Base-by-base conservation (phyloP, 2,888 invertebrate species). In the Brenthis hecate region DNA sequence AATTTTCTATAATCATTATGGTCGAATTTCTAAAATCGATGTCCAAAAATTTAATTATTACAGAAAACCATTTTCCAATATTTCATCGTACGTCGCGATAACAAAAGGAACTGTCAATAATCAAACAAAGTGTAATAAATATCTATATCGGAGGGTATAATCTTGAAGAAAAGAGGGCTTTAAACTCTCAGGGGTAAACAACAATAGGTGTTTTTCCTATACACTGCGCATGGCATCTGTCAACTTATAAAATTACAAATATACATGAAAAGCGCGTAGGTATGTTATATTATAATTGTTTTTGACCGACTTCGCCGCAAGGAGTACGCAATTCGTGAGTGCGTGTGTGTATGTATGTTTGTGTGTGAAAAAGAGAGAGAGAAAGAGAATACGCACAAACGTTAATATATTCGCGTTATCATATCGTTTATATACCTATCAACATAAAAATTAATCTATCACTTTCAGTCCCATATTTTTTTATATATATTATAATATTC, bases 171-270 rank as follows among this genome's bases (percentile, higher is more conserved):
- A 19, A 76, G 76, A 77, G 80, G 79, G 77, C 77, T 80, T 83
- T 82, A 81, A 81, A 82, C 77, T 81, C 81, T 80, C 77, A 66
- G 78, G 82, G 81, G 79, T 71, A 69, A 74, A 74, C 73, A 75
- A 82, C 82, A 82, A 83, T 78, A 75, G 78, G 74, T 80, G 81
- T 81, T 82, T 82, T 82, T 80, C 80, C 81, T 81, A 81, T 75
- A 78, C 80, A 78, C 78, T 79, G 72, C 76, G 76, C 76, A 73
- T 70, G 58, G 61, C 65, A 61, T 64, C 54, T 57, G 50, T 56
- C 62, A 62, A 62, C 36, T 51, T 62, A 62, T 62, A 51, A 53
- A 53, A 43, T 13, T 62, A 43, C 36, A 43, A 43, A 43, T 43
- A 43, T 43, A 43, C 36, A 11, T 43, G 36, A 43, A 43, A 43